phyloP scores from a whole-genome alignment of 2,888 invertebrate genomes.

The Zaprionus obscuricornis region DNA sequence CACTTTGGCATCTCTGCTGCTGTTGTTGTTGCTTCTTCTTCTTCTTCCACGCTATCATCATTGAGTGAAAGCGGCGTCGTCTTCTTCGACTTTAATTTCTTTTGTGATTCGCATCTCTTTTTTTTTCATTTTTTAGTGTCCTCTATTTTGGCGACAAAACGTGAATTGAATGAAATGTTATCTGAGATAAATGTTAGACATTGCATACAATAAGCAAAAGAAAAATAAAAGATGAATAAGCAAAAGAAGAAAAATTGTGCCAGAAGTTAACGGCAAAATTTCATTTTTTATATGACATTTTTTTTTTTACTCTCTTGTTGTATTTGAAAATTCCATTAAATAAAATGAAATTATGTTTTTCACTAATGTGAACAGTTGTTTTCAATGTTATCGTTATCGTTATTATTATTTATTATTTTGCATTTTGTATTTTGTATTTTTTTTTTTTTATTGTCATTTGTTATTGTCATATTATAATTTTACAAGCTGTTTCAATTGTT shows the following conservation, averaged over 20 bases:
- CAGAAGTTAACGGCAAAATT: slow-evolving; percentile 18
- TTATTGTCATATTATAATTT: too few species aligned
- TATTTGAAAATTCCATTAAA: too few species aligned
- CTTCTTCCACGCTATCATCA: background rate
- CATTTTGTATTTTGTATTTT: background rate
- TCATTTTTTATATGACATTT: slow-evolving; percentile 4
- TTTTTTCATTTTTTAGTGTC: slow-evolving; percentile 9
- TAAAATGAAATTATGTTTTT: too few species aligned
- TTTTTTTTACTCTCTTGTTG: slow-evolving; percentile 1
- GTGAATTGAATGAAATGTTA: too few species aligned
- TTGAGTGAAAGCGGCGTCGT: slow-evolving; percentile 48
- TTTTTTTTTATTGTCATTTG: background rate
- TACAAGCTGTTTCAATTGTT: too few species aligned
- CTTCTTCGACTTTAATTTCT: slow-evolving; percentile 36
- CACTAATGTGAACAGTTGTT: too few species aligned
- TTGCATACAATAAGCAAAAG: background rate
- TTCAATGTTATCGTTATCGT: too few species aligned
- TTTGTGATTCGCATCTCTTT: slow-evolving; percentile 2
- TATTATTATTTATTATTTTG: too few species aligned
- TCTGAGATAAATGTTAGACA: too few species aligned
- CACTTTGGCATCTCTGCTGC: too few species aligned
- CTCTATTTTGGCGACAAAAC: too few species aligned
- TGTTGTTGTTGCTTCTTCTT: too few species aligned
- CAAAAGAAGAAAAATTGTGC: slow-evolving; percentile 6
- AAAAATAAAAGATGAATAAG: slow-evolving; percentile 7